Percentiles rank a stretch among this genome's conserved stretches.
Conservation (phyloP, 1,140 invertebrate genomes). For the Rhizoglyphus robini region DNA sequence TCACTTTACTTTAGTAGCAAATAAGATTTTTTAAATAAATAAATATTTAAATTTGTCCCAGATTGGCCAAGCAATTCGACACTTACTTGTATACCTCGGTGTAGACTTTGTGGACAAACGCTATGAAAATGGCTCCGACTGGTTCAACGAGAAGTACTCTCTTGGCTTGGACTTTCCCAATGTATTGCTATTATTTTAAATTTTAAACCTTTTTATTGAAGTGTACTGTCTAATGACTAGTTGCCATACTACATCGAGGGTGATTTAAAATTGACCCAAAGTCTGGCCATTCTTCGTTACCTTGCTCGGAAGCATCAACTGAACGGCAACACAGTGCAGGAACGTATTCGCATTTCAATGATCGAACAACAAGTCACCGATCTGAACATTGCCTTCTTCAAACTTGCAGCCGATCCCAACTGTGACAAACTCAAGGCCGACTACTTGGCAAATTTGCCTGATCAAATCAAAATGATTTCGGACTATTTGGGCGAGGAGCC, state of each 20-base stretch:
- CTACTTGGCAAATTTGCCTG: conserved; percentile 28
- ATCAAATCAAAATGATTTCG: conserved; percentile 31
- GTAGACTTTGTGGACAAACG: too few species aligned
- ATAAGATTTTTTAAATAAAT: too few species aligned
- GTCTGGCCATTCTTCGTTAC: conserved; percentile 39
- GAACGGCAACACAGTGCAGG: conserved; percentile 34
- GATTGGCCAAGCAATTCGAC: too few species aligned
- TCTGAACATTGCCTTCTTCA: conserved; percentile 33
- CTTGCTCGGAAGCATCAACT: conserved; percentile 33
- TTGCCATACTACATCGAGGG: conserved; percentile 29
- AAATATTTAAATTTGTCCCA: too few species aligned
- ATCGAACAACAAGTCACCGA: conserved; percentile 37
- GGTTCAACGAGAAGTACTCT: too few species aligned
- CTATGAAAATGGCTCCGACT: neutral
- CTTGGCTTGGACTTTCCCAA: too few species aligned
- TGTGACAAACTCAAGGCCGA: conserved; percentile 25
- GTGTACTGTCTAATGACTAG: neutral
- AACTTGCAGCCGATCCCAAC: conserved; percentile 22
- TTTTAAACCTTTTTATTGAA: too few species aligned
- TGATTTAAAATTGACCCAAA: conserved; percentile 31
- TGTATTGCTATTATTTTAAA: too few species aligned
- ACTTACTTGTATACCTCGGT: too few species aligned
- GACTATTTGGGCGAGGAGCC: conserved; percentile 33
- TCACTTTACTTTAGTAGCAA: too few species aligned
- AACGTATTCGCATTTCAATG: conserved; percentile 35